These are phyloP conservation scores for Lophotriccus pileatus DNA, from an alignment of 2,797 vertebrate species.

Conservation along the genomic window DNA sequence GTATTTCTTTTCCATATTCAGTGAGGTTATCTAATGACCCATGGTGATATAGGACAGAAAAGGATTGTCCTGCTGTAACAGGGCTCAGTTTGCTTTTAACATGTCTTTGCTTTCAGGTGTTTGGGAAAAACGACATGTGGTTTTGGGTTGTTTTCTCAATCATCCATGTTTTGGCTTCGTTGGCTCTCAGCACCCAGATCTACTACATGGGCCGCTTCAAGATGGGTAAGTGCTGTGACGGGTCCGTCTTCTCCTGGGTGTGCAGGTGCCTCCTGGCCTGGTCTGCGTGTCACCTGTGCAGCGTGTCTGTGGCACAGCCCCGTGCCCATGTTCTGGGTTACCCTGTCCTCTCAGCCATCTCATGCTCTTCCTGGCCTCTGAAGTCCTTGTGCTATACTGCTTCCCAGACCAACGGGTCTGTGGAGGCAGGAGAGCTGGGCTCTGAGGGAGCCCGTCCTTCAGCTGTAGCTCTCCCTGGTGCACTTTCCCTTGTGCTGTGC, in stretches of 20 bases:
- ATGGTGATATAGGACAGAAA: not conserved
- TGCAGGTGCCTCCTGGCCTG: not conserved
- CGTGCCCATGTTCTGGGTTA: not conserved
- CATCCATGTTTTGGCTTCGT: conserved; percentile 75
- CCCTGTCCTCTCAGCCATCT: not conserved
- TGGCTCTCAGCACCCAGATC: conserved; percentile 82
- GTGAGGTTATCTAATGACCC: not conserved
- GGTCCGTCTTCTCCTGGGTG: fast-evolving
- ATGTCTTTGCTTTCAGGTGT: conserved; percentile 68
- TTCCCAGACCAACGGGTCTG: not conserved
- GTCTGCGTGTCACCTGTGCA: not conserved
- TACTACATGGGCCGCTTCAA: conserved; percentile 84
- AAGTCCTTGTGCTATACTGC: not conserved
- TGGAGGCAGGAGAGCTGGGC: not conserved
- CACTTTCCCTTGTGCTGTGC: not conserved
- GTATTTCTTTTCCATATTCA: fast-evolving
- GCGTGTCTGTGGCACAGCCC: not conserved
- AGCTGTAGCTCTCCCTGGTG: not conserved
- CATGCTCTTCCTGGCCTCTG: not conserved
- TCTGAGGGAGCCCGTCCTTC: not conserved
- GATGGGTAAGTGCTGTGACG: conserved; percentile 69
- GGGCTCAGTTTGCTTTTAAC: not conserved
- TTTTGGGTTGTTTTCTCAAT: conserved; percentile 81
- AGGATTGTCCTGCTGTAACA: not conserved
- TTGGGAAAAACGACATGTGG: conserved; percentile 79